These are phyloP conservation scores for Drosophila putrida DNA, from an alignment of 2,888 invertebrate species.

Conservation along the genomic window DNA sequence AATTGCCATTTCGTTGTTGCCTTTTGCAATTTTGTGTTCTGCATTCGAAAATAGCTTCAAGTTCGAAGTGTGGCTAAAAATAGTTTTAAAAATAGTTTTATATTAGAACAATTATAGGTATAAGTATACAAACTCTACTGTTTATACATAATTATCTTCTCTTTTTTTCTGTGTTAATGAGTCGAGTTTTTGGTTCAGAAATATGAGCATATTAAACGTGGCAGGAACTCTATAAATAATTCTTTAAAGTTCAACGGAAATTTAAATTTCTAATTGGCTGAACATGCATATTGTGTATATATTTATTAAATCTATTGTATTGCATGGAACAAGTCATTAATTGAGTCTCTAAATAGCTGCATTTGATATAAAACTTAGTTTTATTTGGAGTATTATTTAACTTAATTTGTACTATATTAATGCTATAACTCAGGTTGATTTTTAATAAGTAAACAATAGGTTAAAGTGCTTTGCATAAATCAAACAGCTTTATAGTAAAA, in stretches of 20 bases:
- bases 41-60: slow-evolving; percentile 64
- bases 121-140: slow-evolving; percentile 28
- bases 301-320: slow-evolving; percentile 3
- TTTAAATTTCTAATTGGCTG: slow-evolving; percentile 50
- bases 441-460: too few species aligned
- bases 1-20: slow-evolving; percentile 18
- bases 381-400: too few species aligned
- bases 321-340: neutral
- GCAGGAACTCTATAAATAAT: slow-evolving; percentile 31
- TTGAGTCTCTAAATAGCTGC: too few species aligned
- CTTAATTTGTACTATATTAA: too few species aligned
- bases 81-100: slow-evolving; percentile 39
- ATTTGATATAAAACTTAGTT: too few species aligned
- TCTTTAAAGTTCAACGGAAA: slow-evolving; percentile 22
- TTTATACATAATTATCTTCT: slow-evolving; percentile 43
- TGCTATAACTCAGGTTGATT: too few species aligned
- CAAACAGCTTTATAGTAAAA: too few species aligned
- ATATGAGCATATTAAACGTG: slow-evolving; percentile 14
- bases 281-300: slow-evolving; percentile 29
- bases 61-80: slow-evolving; percentile 52
- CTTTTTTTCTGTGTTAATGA: slow-evolving; percentile 26
- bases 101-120: neutral
- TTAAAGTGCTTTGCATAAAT: neutral
- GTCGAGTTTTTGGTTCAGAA: slow-evolving; percentile 31
- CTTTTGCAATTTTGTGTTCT: slow-evolving; percentile 33